Base-by-base conservation (phyloP, 2,797 vertebrate species). In the Anableps anableps region DNA sequence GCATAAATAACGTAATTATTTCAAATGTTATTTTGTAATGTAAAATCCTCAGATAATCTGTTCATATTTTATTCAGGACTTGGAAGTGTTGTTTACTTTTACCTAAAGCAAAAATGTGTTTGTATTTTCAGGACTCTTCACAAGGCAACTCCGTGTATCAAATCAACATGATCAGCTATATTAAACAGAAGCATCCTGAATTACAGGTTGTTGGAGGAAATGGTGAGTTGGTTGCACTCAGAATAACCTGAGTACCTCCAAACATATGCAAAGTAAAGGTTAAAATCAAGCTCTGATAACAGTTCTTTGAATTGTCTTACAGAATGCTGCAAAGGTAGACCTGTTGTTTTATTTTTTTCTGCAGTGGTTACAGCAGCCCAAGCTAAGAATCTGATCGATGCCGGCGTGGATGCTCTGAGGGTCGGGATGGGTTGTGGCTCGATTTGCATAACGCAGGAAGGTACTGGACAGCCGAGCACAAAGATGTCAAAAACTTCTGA, bases 381-480 rank as follows among this genome's bases (percentile, higher is more conserved):
- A 92, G 96, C 97, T 72, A 98, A 98, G 94, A 98, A 98, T 89
- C 94, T 98, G 83, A 97, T 98, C 0, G 97, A 98, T 0, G 97
- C 97, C 0, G 97, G 97, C 0, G 97, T 96, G 84, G 97, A 98
- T 0, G 97, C 97, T 3, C 91, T 98, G 58, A 94, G 97, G 8
- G 97, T 98, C 23, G 97, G 97, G 19, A 98, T 98, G 97, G 97
- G 97, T 84, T 98, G 97, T 23, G 97, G 97, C 58, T 98, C 97
- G 70, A 98, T 98, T 91, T 98, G 97, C 91, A 98, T 98, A 94
- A 98, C 97, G 0, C 97, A 98, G 84, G 97, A 98, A 97, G 97
- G 97, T 98, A 85, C 43, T 1, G 17, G 26, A 45, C 60, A 75
- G 53, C 23, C 34, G 4, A 79, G 41, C 62, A 53, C 26, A 26